Evolutionary conservation across 2,797 vertebrate species (phyloP), one percentile per base, ranked within the genome.

Genomic region (Smutsia temminckii): DNA sequence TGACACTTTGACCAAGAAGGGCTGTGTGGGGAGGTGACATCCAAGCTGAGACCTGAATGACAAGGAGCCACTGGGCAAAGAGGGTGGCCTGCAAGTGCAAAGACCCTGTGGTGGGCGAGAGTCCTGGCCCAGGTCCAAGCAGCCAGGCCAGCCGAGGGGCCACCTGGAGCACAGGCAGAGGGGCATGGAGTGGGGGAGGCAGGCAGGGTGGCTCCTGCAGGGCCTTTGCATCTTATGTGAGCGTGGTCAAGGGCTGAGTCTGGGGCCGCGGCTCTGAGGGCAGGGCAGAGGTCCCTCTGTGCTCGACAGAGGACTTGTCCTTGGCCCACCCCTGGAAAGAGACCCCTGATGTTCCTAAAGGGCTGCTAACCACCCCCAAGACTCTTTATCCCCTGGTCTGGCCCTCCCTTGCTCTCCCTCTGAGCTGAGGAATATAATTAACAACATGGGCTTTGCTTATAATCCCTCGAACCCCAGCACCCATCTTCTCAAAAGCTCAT

Each of bases 391-490:
- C 27, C 9, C 64, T 1, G 18, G 18, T 13, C 40, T 7, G 32
- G 5, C 8, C 40, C 18, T 59, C 14, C 21, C 13, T 2, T 1
- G 27, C 12, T 5, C 29, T 10, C 13, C 69, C 11, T 1, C 14
- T 0, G 10, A 66, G 34, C 57, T 6, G 7, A 16, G 40, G 40
- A 16, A 2, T 7, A 3, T 10, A 25, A 32, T 0, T 1, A 23
- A 4, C 61, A 11, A 0, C 37, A 1, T 23, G 2, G 8, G 9
- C 51, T 25, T 46, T n/a, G 63, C 7, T 32, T 5, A 14, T 77
- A 21, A 53, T n/a, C 32, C 12, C 0, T 7, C 0, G 6, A 18
- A 20, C 12, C 2, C 34, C 27, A 14, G 27, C 4, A 0, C 77
- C 57, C 84, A 1, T 7, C 64, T 49, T 0, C 46, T 53, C 14